phyloP scores from a whole-genome alignment of 2,888 invertebrate genomes.

The Tillus elongatus region DNA sequence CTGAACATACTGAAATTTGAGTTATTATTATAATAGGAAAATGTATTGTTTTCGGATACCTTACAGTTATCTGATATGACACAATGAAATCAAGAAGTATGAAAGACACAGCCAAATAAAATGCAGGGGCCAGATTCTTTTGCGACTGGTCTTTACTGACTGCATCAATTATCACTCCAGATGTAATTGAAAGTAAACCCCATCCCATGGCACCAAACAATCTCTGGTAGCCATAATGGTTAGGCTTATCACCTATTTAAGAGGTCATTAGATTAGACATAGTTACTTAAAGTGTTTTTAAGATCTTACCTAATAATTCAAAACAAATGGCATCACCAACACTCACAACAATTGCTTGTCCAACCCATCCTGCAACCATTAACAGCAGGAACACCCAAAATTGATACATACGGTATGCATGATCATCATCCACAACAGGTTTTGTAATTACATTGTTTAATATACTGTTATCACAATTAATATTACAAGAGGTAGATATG shows the following conservation, averaged over 20 bases:
- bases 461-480: conserved; percentile 31
- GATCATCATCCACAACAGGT: conserved; percentile 35
- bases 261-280: no score
- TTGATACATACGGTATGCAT: conserved; percentile 45
- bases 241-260: conserved; percentile 56
- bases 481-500: conserved; percentile 23
- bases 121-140: conserved; percentile 73
- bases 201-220: conserved; percentile 84
- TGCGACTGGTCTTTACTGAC: conserved; percentile 54
- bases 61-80: conserved; percentile 54
- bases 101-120: conserved; percentile 61
- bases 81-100: conserved; percentile 58
- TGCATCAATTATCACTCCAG: conserved; percentile 69
- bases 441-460: conserved; percentile 45
- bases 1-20: conserved; percentile 42
- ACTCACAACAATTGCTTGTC: conserved; percentile 79
- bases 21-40: background rate
- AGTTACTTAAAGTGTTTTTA: no score
- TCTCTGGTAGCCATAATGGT: conserved; percentile 75
- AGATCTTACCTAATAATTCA: conserved; percentile 60
- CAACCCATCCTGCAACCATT: conserved; percentile 71
- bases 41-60: no score
- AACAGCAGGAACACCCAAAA: conserved; percentile 74
- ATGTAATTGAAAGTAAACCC: conserved; percentile 66
- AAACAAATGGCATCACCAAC: conserved; percentile 87